Base-by-base conservation (phyloP, 2,113 vertebrate species). In the Mellivora capensis region DNA sequence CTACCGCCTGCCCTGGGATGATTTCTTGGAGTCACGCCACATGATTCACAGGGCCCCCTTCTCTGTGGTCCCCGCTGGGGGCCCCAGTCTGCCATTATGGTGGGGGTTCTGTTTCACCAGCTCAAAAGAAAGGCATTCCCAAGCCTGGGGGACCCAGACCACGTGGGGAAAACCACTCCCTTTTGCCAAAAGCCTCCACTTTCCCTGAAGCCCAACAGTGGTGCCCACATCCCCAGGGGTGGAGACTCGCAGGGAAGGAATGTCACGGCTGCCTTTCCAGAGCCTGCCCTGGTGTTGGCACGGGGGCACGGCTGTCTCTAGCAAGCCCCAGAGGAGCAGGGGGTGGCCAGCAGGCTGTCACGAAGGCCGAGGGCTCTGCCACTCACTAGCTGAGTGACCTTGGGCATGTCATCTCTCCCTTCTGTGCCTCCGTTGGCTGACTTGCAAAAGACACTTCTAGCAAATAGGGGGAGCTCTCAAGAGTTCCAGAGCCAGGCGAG, bases 201-300 rank as follows among this genome's bases (percentile, higher is more conserved):
- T 97, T 97, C 96, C 87, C 93, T 90, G 57, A 34, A 96, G 88
- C 80, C 74, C 42, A 10, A 31, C 17, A 14, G 92, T 3, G 0
- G 62, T 81, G 57, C 89, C 97, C 96, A 93, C 95, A 96, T 96
- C 86, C 47, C 11, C 81, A 3, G 9, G 80, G 90, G 74, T 52
- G 67, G 90, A 31, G 37, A 67, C 89, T 6, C 20, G 1, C 31
- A 84, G 71, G 57, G 62, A 14, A 96, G 31, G 59, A 89, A 69
- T 54, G 94, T 97, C 90, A 59, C 37, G 4, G n/a, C 64, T 34
- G 76, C 71, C 93, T 42, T 27, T 91, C 52, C 4, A 12, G 64
- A 77, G 67, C 74, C 47, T 29, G 23, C 34, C 12, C 37, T 67
- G 69, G n/a, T 18, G 61, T 57, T 89, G 94, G 74, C 77, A 44